Percentiles rank a stretch among this genome's conserved stretches.
Evolutionary conservation across 2,888 invertebrate species (phyloP).

Genomic region (Aspidiotus destructor): DNA sequence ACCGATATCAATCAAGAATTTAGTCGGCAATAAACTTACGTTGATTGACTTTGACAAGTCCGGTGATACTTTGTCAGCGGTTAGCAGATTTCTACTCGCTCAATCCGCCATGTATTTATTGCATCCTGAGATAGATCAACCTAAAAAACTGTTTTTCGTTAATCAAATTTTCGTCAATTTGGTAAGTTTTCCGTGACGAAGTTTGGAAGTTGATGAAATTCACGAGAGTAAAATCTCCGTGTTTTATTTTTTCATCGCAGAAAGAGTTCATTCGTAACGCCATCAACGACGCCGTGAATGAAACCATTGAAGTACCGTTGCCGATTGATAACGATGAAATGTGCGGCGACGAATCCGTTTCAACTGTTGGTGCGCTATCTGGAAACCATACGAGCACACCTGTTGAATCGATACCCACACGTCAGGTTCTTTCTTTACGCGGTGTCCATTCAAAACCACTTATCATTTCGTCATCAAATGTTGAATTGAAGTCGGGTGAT

Average conservation of each 20-base stretch:
- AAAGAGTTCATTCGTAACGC: conserved; percentile 25
- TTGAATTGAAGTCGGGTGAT: background rate
- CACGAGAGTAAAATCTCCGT: background rate
- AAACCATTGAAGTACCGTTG: background rate
- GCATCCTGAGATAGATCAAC: conserved; percentile 21
- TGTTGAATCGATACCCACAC: conserved; percentile 7
- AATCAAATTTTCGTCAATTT: conserved; percentile 28
- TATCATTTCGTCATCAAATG: background rate
- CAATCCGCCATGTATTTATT: conserved; percentile 23
- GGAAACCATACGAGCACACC: background rate
- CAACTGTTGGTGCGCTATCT: too few species aligned
- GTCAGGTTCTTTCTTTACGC: conserved; percentile 10
- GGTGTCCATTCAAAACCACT: background rate
- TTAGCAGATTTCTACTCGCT: conserved; percentile 16
- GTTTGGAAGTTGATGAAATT: background rate
- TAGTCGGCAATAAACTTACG: conserved; percentile 16
- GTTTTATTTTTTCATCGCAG: conserved; percentile 4
- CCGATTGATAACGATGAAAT: conserved; percentile 16
- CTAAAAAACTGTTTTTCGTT: conserved; percentile 26
- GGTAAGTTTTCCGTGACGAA: conserved; percentile 8
- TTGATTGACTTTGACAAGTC: conserved; percentile 15
- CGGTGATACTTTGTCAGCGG: conserved; percentile 14
- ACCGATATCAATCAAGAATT: conserved; percentile 5
- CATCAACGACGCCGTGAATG: conserved; percentile 12
- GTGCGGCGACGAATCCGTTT: background rate